A percentile compares a stretch with the other conserved stretches of the same genome.
Evolutionary conservation across 2,888 invertebrate species (phyloP).

Genomic region (Silvanus unidentatus): DNA sequence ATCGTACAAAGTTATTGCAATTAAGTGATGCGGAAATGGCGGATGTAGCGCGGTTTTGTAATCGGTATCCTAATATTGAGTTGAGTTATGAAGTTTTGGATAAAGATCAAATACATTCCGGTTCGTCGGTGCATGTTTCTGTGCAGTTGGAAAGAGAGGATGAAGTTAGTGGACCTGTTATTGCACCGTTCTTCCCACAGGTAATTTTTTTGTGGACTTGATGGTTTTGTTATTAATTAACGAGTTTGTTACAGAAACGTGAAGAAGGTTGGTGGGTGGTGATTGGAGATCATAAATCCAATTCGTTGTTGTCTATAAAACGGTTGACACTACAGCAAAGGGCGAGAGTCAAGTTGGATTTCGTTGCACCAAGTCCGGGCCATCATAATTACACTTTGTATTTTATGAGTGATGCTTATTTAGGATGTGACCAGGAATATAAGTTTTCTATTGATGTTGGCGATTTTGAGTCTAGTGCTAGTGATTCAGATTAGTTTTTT

Average conservation of each 20-base stretch:
- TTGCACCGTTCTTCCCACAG: slow-evolving; percentile 97
- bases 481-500: slow-evolving; percentile 50
- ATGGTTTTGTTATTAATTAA: slow-evolving; percentile 2
- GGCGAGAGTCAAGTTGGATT: slow-evolving; percentile 82
- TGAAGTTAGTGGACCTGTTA: slow-evolving; percentile 93
- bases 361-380: slow-evolving; percentile 86
- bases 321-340: slow-evolving; percentile 89
- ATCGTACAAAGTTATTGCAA: slow-evolving; percentile 71
- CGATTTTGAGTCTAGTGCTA: slow-evolving; percentile 63
- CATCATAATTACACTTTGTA: slow-evolving; percentile 90
- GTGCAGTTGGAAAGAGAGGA: slow-evolving; percentile 95
- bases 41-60: slow-evolving; percentile 97
- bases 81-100: slow-evolving; percentile 85
- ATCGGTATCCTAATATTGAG: slow-evolving; percentile 98
- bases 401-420: slow-evolving; percentile 98
- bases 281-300: slow-evolving; percentile 91
- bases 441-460: slow-evolving; percentile 81
- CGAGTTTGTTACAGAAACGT: slow-evolving; percentile 59
- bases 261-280: slow-evolving; percentile 98
- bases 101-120: slow-evolving; percentile 71
- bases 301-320: slow-evolving; percentile 94
- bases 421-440: slow-evolving; percentile 99
- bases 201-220: slow-evolving; percentile 43
- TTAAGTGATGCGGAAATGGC: slow-evolving; percentile 86
- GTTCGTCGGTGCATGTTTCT: slow-evolving; percentile 81